Evolutionary conservation across 2,888 invertebrate species (phyloP), one percentile per base, ranked within the genome.

Genomic region (Xestia xanthographa): DNA sequence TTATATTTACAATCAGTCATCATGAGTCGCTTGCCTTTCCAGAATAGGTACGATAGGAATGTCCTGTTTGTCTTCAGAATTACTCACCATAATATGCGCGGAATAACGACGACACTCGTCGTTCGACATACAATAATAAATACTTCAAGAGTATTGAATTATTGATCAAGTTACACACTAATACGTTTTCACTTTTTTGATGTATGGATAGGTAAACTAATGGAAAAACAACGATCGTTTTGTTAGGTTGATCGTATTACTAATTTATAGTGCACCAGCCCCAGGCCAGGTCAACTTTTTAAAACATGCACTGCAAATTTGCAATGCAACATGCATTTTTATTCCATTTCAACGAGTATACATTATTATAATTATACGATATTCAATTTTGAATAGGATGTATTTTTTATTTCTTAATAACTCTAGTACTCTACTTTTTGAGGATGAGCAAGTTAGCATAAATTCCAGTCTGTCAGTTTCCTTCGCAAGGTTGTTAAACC

Each of bases 401-500:
- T 9, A 17, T 45, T 34, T 14, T 12, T 34, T 22, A 26, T 12
- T 11, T 6, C n/a, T 12, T 22, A 29, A 14, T 48, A 29, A 56
- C 26, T 5, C 20, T 38, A 45, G 38, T 65, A 60, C 5, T 22
- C 45, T 20, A 12, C 12, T 50, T 63, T 83, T 56, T 65, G 56
- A 56, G 63, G n/a, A 43, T 58, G 45, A 79, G 41, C 56, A 14
- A 34, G 62, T 83, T 43, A 22, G 41, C 26, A 29, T 20, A 62
- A 20, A 66, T 70, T 70, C 63, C 34, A 68, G 63, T 26, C n/a
- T 38, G 77, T 45, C 34, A 38, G 38, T 29, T 65, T 50, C 45
- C 41, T 65, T 45, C 29, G 65, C 45, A 79, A 65, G 84, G 84
- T 79, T 79, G 43, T 78, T 79, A 78, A 83, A 83, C 84, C 58